Evolutionary conservation across 1,140 invertebrate genomes (phyloP), one percentile per base, ranked within the genome.

Genomic region (Drosophila busckii): DNA sequence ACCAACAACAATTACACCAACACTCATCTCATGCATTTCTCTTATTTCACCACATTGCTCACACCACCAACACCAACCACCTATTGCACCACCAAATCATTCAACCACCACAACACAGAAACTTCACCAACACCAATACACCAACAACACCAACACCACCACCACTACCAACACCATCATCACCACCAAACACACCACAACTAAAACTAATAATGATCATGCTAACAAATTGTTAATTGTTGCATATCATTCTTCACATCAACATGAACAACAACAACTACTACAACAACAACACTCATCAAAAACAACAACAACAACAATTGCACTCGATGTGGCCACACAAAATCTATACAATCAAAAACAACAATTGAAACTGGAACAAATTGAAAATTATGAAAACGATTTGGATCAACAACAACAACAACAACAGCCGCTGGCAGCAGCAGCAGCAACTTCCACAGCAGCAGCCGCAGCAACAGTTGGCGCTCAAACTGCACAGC

Each of bases 361-460:
- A 76, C 84, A 85, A 69, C 84, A 86, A 86, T 48, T 54, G 12
- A 86, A 86, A 86, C 70, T 86, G 84, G 84, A 86, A 61, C 70
- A 85, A 85, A 84, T 86, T 34, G 84, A 86, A 86, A 86, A 86
- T 50, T 86, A 71, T 61, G 84, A 85, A 86, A 86, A 86, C 38
- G 67, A 73, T 45, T 42, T 76, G 65, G 70, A 75, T 60, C 58
- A 67, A 59, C 65, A 68, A 28, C 53, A 69, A 38, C 70, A 55
- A 38, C 52, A 44, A 29, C 56, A 65, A 12, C 58, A 46, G 29
- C 45, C 31, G 19, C 44, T 35, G 37, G 5, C 26, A 68, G 4
- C 50, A 60, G 3, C 26, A 38, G 3, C 52, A 45, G 26, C 50
- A 38, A 26, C 46, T 34, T 31, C 31, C 22, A 15, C 48, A 65